Evolutionary conservation across 1,140 invertebrate genomes (phyloP).

Genomic region (Drosophila baimaii): DNA sequence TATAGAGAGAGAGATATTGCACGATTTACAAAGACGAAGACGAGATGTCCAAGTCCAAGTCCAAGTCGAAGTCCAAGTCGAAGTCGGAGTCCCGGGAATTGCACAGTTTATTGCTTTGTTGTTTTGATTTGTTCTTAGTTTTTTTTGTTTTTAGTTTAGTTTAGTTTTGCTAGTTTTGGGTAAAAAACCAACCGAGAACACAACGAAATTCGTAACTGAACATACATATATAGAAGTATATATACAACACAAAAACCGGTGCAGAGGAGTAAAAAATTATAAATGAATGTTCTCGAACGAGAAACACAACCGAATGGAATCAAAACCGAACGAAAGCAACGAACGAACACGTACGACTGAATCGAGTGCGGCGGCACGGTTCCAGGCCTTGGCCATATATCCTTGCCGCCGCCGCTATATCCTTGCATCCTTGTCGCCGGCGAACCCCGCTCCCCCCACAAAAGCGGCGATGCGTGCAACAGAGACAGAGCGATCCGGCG

Average conservation of each 20-base stretch:
- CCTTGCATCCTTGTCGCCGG: conserved; percentile 51
- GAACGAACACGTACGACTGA: conserved; percentile 84
- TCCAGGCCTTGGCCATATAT: conserved; percentile 41
- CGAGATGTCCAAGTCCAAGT: neutral
- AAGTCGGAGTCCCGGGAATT: conserved; percentile 28
- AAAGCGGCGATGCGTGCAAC: conserved; percentile 8
- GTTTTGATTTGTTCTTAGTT: conserved; percentile 44
- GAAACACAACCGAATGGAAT: conserved; percentile 83
- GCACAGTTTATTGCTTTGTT: conserved; percentile 33
- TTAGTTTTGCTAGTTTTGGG: conserved; percentile 45
- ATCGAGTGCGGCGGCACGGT: conserved; percentile 22
- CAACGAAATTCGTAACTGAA: conserved; percentile 82
- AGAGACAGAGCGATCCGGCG: conserved; percentile 27
- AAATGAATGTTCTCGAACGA: conserved; percentile 84
- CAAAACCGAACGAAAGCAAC: conserved; percentile 84
- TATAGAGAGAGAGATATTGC: conserved; percentile 49
- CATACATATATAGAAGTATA: conserved; percentile 60
- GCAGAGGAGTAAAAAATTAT: conserved; percentile 84
- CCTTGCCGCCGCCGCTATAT: conserved; percentile 19
- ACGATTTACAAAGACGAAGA: conserved; percentile 25
- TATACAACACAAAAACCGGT: conserved; percentile 82
- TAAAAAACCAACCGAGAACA: conserved; percentile 82
- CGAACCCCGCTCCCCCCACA: no score
- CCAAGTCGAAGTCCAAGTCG: conserved; percentile 1
- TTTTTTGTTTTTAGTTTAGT: conserved; percentile 20